Evolutionary conservation across 2,888 invertebrate species (phyloP).

Genomic region (Nysson spinosus): DNA sequence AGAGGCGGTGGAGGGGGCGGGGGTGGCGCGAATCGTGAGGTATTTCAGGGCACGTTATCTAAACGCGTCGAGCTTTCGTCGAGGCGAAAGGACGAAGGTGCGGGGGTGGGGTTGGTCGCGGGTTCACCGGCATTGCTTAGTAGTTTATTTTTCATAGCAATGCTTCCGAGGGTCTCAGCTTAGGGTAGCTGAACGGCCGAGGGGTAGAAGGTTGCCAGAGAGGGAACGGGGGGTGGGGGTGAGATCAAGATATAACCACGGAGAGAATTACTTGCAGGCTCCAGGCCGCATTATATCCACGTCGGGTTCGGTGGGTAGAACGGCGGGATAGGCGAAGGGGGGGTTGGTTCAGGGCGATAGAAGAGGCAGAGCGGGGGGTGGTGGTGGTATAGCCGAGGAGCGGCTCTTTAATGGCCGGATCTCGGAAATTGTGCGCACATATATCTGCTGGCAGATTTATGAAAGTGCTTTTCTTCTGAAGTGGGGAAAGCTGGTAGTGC

Average conservation of each 20-base stretch:
- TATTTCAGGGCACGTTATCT: slow-evolving; percentile 66
- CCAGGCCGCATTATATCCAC: slow-evolving; percentile 66
- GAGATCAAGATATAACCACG: slow-evolving; percentile 74
- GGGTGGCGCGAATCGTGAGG: slow-evolving; percentile 45
- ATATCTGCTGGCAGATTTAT: slow-evolving; percentile 94
- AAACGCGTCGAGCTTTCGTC: slow-evolving; percentile 69
- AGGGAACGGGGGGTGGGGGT: slow-evolving; percentile 32
- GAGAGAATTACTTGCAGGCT: slow-evolving; percentile 70
- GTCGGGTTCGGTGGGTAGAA: slow-evolving; percentile 56
- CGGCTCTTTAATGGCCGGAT: slow-evolving; percentile 91
- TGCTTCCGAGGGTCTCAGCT: slow-evolving; percentile 33
- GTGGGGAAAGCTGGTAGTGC: slow-evolving; percentile 76
- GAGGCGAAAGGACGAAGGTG: slow-evolving; percentile 43
- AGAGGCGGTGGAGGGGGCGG: slow-evolving; percentile 35
- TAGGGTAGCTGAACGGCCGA: slow-evolving; percentile 25
- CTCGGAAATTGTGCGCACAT: slow-evolving; percentile 94
- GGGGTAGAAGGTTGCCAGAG: slow-evolving; percentile 15
- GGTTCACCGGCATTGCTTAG: slow-evolving; percentile 51
- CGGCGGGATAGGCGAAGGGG: slow-evolving; percentile 43
- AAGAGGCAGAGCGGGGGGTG: slow-evolving; percentile 50
- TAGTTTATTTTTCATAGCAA: slow-evolving; percentile 62
- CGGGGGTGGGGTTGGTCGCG: slow-evolving; percentile 27
- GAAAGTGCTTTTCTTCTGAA: slow-evolving; percentile 86
- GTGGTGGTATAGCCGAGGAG: slow-evolving; percentile 67
- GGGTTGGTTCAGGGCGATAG: slow-evolving; percentile 50